Evolutionary conservation across 2,113 vertebrate genomes (phyloP).

Genomic region (Mormyrus lacerda): DNA sequence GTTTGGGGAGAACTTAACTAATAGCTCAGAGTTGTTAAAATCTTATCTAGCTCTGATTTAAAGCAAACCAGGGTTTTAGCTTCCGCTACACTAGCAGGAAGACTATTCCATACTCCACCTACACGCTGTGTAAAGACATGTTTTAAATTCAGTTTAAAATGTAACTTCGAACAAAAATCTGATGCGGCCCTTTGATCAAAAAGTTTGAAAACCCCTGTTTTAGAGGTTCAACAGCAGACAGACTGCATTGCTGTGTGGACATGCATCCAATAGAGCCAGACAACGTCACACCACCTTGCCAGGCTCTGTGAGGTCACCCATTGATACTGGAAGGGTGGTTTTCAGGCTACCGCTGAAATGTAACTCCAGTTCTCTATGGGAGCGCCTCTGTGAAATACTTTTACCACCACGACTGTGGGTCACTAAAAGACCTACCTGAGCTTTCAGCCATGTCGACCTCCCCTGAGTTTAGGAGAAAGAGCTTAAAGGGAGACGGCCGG

Average conservation of each 20-base stretch:
- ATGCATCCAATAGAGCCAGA: slow-evolving; percentile 57
- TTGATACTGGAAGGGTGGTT: background rate
- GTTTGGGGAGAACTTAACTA: too few species aligned
- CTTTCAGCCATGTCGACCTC: background rate
- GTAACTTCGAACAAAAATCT: background rate
- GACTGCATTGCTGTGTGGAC: slow-evolving; percentile 55
- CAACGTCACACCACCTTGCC: slow-evolving; percentile 14
- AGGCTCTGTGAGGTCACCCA: background rate
- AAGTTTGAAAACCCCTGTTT: background rate
- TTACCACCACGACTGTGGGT: background rate
- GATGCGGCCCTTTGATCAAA: background rate
- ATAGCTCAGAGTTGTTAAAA: too few species aligned
- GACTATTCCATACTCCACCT: too few species aligned
- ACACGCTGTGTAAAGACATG: too few species aligned
- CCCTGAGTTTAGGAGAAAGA: background rate
- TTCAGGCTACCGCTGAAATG: background rate
- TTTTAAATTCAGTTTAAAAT: too few species aligned
- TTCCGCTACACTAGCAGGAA: too few species aligned
- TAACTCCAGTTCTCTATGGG: background rate
- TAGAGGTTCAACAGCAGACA: slow-evolving; percentile 34
- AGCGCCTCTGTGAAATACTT: background rate
- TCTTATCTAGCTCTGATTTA: too few species aligned
- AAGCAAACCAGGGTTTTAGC: too few species aligned
- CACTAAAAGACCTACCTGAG: background rate
- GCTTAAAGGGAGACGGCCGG: background rate